Evolutionary conservation across 2,113 vertebrate genomes (phyloP), one percentile per base, ranked within the genome.

Genomic region (Brachirus orientalis): DNA sequence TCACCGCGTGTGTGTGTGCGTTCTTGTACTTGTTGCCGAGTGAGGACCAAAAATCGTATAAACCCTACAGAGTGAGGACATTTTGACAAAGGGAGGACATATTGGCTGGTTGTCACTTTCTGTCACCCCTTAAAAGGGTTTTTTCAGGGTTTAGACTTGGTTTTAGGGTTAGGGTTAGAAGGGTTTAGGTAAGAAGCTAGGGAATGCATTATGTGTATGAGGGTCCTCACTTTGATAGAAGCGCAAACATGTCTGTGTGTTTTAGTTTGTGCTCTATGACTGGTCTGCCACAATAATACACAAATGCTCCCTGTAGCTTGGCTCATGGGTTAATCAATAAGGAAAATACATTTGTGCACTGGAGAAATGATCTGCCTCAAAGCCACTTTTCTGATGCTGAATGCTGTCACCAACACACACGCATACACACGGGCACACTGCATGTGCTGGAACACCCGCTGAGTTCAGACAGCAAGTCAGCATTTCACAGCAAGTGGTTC

Each of bases 391-490:
- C 55, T 59, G 45, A 53, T 53, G 37, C 67, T 66, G 44, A 18
- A 51, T 55, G 17, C 35, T 33, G 33, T 18, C 68, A 35, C 17
- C 3, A 1, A 8, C 51, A 51, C 22, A 16, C 37, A 28, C 28
- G 6, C 58, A 58, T 43, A 47, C 45, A 52, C 40, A 41, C 35
- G 17, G 8, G 10, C 44, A 44, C 17, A 44, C 37, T 41, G 17
- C 61, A 53, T 40, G 57, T 5, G 8, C 62, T 1, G 13, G 69
- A 63, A 71, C 85, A 80, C 82, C 79, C 33, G 54, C 58, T 65
- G 83, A 82, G 79, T 82, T 86, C 80, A 84, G 80, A 83, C 73
- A 75, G 69, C 68, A 43, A 84, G 82, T 82, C 88, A 69, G 71
- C 76, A 55, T 79, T 81, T 77, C 81, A 11, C 79, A 80, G 78